A percentile compares a stretch with the other conserved stretches of the same genome.
Evolutionary conservation across 2,797 vertebrate genomes (phyloP).

Genomic region (Pangasius larnaudii): DNA sequence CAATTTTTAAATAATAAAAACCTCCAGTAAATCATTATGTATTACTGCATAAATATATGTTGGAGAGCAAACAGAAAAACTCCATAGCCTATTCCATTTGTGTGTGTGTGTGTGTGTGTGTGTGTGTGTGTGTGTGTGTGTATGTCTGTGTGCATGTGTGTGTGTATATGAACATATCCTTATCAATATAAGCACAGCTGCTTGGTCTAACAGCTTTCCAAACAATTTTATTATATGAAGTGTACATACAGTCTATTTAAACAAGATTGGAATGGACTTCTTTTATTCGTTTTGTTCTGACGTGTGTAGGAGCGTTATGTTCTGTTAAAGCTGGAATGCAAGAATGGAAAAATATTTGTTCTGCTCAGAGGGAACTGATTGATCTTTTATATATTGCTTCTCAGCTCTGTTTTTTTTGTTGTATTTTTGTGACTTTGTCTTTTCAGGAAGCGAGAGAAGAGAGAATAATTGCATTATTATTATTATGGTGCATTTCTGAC

Average conservation of each 20-base stretch:
- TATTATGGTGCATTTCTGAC: neutral
- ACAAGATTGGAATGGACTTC: neutral
- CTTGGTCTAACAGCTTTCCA: neutral
- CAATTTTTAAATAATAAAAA: neutral
- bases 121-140: neutral
- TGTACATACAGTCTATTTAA: neutral
- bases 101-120: neutral
- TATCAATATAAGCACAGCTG: conserved; percentile 19
- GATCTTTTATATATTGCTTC: conserved; percentile 8
- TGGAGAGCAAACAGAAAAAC: neutral
- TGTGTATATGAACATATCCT: neutral
- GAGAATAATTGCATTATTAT: neutral
- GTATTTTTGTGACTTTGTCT: neutral
- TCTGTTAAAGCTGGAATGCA: neutral
- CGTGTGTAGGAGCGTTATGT: neutral
- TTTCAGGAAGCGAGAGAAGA: neutral
- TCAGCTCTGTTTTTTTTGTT: neutral
- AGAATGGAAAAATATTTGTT: neutral
- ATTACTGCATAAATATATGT: neutral
- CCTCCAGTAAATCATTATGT: neutral
- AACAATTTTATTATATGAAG: conserved; percentile 1
- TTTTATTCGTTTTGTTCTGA: neutral
- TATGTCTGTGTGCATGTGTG: conserved; percentile 9
- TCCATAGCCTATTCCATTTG: neutral
- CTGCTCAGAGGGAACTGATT: neutral